Evolutionary conservation across 2,888 invertebrate genomes (phyloP).

Genomic region (Pegoplata infirma): DNA sequence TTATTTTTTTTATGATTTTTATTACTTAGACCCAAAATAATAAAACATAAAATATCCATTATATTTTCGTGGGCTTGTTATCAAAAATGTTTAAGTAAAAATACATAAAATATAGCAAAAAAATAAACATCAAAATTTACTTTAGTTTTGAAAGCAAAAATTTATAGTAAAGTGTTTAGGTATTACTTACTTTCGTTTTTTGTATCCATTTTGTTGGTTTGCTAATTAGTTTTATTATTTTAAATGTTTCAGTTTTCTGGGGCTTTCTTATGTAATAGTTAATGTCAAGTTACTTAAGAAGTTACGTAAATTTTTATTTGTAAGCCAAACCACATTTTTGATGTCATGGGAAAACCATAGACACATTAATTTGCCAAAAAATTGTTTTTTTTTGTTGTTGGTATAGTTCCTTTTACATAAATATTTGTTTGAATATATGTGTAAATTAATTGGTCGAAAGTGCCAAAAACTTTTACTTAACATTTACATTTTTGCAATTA

Average conservation of each 20-base stretch:
- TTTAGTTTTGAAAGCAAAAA: conserved; percentile 3
- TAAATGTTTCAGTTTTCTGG: conserved; percentile 29
- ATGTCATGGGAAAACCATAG: conserved; percentile 45
- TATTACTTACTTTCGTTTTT: background rate
- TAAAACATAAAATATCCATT: conserved; percentile 59
- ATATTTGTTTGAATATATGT: background rate
- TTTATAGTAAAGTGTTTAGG: background rate
- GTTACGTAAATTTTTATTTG: conserved; percentile 26
- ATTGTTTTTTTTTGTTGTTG: background rate
- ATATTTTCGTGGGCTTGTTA: conserved; percentile 25
- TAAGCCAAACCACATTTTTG: conserved; percentile 46
- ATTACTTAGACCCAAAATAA: conserved; percentile 30
- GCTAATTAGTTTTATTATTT: conserved; percentile 40
- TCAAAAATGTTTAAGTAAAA: conserved; percentile 5
- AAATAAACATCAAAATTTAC: conserved; percentile 28
- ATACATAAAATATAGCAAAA: background rate
- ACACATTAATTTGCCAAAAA: conserved; percentile 47
- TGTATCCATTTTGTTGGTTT: background rate
- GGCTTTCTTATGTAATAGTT: conserved; percentile 1
- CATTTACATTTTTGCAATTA: conserved; percentile 10
- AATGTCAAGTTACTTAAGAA: conserved; percentile 26
- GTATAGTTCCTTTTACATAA: conserved; percentile 3
- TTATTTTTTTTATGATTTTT: conserved; percentile 60
- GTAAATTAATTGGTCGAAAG: conserved; percentile 42
- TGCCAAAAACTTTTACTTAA: conserved; percentile 49